Conservation (phyloP, 2,797 vertebrate genomes). For the Micropoecilia bifurca region DNA sequence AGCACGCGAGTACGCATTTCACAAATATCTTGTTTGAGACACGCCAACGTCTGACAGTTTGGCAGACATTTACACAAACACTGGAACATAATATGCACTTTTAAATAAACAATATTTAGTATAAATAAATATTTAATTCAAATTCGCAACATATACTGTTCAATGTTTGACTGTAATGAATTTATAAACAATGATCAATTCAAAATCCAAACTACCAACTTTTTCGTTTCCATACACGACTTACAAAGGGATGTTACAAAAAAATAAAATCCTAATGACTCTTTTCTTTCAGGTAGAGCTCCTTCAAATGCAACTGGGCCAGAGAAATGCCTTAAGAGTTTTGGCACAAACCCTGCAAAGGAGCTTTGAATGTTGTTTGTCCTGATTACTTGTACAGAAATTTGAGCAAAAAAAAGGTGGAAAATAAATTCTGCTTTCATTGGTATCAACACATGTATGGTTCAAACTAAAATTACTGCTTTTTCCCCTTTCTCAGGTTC, state of each 20-base stretch:
- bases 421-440: background rate
- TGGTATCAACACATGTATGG: background rate
- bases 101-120: background rate
- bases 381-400: background rate
- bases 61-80: too few relatives aligned
- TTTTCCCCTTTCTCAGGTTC: background rate
- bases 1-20: too few relatives aligned
- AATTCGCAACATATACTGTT: background rate
- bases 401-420: background rate
- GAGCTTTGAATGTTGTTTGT: background rate
- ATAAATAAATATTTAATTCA: background rate
- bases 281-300: background rate
- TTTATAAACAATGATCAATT: background rate
- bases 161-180: background rate
- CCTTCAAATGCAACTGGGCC: background rate
- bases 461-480: background rate
- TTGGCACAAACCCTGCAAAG: background rate
- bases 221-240: background rate
- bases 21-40: too few relatives aligned
- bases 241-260: background rate
- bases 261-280: background rate
- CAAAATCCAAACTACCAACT: background rate
- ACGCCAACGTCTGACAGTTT: too few relatives aligned
- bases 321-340: background rate
- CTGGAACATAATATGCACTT: background rate